These are phyloP conservation scores for Anhinga rufa DNA, from an alignment of 2,113 vertebrate genomes.

Conservation along the genomic window DNA sequence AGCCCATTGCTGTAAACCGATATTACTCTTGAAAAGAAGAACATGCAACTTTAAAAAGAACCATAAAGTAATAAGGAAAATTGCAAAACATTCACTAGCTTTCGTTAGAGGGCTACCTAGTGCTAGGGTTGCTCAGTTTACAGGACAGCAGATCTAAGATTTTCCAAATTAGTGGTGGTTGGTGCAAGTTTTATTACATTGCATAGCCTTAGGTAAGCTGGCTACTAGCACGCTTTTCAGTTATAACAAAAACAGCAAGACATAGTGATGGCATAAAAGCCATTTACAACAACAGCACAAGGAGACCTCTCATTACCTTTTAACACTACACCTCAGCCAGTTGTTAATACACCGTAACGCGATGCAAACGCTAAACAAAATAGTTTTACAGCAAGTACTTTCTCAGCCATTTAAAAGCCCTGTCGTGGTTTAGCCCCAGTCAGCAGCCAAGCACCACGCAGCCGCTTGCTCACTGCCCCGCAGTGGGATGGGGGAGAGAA, in stretches of 20 bases:
- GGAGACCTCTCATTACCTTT: neutral
- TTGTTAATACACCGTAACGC: neutral
- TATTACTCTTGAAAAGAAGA: neutral
- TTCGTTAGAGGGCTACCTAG: neutral
- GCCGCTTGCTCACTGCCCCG: no score
- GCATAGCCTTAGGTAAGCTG: neutral
- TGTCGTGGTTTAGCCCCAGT: no score
- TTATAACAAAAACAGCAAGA: neutral
- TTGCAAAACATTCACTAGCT: neutral
- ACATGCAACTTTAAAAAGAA: neutral
- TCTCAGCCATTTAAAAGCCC: no score
- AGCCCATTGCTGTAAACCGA: neutral
- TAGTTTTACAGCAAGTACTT: neutral
- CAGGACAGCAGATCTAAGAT: neutral
- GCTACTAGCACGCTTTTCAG: neutral
- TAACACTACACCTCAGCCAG: no score
- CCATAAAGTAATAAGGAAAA: neutral
- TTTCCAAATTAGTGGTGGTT: neutral
- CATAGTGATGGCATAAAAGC: no score
- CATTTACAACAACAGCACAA: neutral
- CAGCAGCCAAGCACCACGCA: no score
- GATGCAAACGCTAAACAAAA: rapidly evolving
- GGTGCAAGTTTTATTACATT: neutral
- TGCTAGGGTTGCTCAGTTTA: neutral
- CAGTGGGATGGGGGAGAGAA: no score